Percentiles rank a stretch among this genome's conserved stretches.
Conservation (phyloP, 2,797 vertebrate species). For the Cetoscarus ocellatus region DNA sequence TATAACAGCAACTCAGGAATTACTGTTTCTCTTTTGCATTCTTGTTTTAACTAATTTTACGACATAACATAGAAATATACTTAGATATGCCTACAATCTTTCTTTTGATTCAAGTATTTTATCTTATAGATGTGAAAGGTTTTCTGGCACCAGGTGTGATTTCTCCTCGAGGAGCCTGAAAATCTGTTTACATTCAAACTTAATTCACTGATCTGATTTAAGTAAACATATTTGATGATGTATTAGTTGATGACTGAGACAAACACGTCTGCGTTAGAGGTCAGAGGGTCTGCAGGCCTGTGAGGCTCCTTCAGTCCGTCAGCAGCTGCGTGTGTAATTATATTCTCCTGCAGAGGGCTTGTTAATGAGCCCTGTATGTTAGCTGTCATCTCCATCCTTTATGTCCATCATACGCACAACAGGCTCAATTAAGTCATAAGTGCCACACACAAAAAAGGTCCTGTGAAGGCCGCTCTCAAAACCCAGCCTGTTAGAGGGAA, state of each 20-base stretch:
- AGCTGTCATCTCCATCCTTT: slow-evolving; percentile 71
- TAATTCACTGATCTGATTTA: background rate
- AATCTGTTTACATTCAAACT: no score
- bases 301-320: slow-evolving; percentile 49
- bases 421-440: slow-evolving; percentile 57
- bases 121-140: no score
- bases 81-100: no score
- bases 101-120: no score
- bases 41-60: no score
- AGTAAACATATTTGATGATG: background rate
- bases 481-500: no score
- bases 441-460: slow-evolving; percentile 1
- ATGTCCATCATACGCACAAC: slow-evolving; percentile 56
- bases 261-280: slow-evolving; percentile 41
- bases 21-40: no score
- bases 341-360: slow-evolving; percentile 51
- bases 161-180: no score
- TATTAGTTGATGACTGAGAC: slow-evolving; percentile 25
- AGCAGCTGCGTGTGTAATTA: slow-evolving; percentile 71
- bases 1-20: no score
- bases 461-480: no score
- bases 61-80: no score
- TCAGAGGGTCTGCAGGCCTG: slow-evolving; percentile 49
- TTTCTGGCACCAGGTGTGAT: no score
- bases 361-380: slow-evolving; percentile 73